Conservation (phyloP, 2,888 invertebrate genomes). For the Encarsia formosa region DNA sequence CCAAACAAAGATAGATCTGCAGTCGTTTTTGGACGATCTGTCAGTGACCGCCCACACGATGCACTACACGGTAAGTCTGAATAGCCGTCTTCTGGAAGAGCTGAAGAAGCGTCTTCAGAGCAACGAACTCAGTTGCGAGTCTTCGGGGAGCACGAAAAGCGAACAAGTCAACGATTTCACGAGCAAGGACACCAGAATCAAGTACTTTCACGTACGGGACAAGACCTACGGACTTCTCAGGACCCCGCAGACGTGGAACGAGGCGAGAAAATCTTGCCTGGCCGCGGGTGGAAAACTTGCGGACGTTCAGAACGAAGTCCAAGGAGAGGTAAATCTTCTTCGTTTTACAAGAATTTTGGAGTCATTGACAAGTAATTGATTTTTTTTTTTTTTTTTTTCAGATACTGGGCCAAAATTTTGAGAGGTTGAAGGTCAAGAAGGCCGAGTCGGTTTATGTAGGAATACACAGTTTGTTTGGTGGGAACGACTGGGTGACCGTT, state of each 20-base stretch:
- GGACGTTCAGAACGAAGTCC: slow-evolving; percentile 30
- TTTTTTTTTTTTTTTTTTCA: neutral
- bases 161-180: neutral
- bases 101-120: neutral
- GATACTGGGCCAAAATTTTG: neutral
- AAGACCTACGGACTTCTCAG: too few species aligned
- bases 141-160: neutral
- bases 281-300: slow-evolving; percentile 32
- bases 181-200: neutral
- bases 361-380: neutral
- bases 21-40: slow-evolving; percentile 11
- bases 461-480: slow-evolving; percentile 7
- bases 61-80: slow-evolving; percentile 6
- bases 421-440: neutral
- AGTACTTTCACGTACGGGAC: neutral
- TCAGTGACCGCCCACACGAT: neutral
- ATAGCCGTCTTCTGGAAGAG: neutral
- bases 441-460: slow-evolving; percentile 1
- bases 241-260: slow-evolving; percentile 29
- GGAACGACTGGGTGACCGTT: slow-evolving; percentile 13
- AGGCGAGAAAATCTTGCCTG: slow-evolving; percentile 32
- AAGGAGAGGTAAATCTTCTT: slow-evolving; percentile 16
- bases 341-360: neutral
- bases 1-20: slow-evolving; percentile 2
- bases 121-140: neutral